Base-by-base conservation (phyloP, 2,888 invertebrate species). In the Plebejus melissa region DNA sequence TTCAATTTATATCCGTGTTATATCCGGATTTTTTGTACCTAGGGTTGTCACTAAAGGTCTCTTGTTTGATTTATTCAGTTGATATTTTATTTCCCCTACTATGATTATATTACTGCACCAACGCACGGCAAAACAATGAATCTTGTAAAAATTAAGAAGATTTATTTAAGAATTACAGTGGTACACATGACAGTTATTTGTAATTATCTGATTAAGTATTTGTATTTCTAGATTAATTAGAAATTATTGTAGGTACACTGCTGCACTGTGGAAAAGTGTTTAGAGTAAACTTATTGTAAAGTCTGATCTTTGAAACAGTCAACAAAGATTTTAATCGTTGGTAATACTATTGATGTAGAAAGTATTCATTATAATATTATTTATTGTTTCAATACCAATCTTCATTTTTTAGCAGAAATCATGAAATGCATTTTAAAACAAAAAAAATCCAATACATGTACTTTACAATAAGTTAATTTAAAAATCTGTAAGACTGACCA, bases 401-500 rank as follows among this genome's bases (percentile, higher is more conserved):
- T 65, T 65, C 13, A 7, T 36, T 4, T 32, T 65, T 11, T 1
- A 16, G 54, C 54, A 54, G 13, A 4, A 32, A 65, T 65, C 32
- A 36, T 36, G 32, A 65, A 65, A 65, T 65, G 65, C 32, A 65
- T 65, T 32, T 13, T 22, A 22, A 65, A 9, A 36, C 32, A 32
- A 22, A 65, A 41, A 65, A 65, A 65, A 1, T 36, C 4, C 16
- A 36, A 16, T 65, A 22, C 22, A 22, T 22, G 22, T 22, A 65
- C 28, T 65, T 65, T 65, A 65, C 32, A 65, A 32, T 65, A 32
- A 65, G 65, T 65, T 13, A 65, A 65, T 65, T 65, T 36, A 16
- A 32, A 65, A 65, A 28, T 65, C 32, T 65, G 65, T 13, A 65
- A 65, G 65, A 65, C 65, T 65, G 65, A 65, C 65, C 65, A 65